Conservation (phyloP, 2,888 invertebrate genomes). For the Drosophila infuscata region DNA sequence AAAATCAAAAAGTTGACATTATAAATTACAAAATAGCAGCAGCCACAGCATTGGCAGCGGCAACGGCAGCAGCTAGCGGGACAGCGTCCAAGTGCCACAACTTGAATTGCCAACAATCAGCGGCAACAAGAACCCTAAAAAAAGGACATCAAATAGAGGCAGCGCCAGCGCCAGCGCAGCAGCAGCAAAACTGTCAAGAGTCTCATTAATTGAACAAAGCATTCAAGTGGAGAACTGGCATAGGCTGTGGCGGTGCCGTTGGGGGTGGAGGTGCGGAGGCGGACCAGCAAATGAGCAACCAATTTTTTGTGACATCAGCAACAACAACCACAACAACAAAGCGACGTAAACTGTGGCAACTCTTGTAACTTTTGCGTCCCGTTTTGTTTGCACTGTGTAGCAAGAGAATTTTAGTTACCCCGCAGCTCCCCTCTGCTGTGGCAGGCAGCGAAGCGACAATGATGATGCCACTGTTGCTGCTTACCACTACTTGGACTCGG, state of each 20-base stretch:
- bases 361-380: slow-evolving; percentile 55
- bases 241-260: slow-evolving; percentile 20
- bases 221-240: slow-evolving; percentile 66
- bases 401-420: slow-evolving; percentile 56
- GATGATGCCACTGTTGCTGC: slow-evolving; percentile 45
- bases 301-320: slow-evolving; percentile 62
- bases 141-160: slow-evolving; percentile 39
- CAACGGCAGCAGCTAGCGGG: slow-evolving; percentile 4
- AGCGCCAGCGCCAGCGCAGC: slow-evolving; percentile 10
- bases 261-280: neutral
- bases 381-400: slow-evolving; percentile 61
- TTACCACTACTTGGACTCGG: slow-evolving; percentile 11
- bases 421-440: slow-evolving; percentile 19
- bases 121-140: slow-evolving; percentile 22
- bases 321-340: slow-evolving; percentile 23
- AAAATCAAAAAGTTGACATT: slow-evolving; percentile 81
- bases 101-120: slow-evolving; percentile 49
- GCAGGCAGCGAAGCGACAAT: slow-evolving; percentile 77
- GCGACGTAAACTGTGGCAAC: slow-evolving; percentile 60
- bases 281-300: slow-evolving; percentile 70
- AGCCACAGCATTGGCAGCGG: neutral
- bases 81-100: slow-evolving; percentile 39
- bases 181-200: slow-evolving; percentile 79
- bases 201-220: slow-evolving; percentile 82
- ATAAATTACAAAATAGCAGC: slow-evolving; percentile 77